These are phyloP conservation scores for Nomada fabriciana DNA, from an alignment of 2,888 invertebrate species.

Conservation along the genomic window DNA sequence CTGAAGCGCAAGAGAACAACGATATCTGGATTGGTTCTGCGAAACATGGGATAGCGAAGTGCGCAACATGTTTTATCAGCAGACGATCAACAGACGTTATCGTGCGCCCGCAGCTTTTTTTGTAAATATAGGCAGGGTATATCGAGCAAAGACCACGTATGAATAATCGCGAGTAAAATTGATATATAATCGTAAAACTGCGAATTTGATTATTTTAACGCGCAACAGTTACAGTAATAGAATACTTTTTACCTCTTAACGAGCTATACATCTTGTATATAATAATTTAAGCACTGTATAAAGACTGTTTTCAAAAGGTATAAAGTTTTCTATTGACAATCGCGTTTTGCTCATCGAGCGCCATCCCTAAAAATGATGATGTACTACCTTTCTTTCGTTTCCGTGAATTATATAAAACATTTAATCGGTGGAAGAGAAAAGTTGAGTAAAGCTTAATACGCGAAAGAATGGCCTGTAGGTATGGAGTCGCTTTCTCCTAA, in stretches of 20 bases:
- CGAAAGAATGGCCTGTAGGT: no score
- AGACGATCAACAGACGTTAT: background rate
- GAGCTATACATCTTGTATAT: slow-evolving; percentile 79
- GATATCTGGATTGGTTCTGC: slow-evolving; percentile 33
- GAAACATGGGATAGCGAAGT: background rate
- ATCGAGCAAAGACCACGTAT: slow-evolving; percentile 74
- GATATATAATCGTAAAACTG: slow-evolving; percentile 54
- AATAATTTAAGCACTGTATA: slow-evolving; percentile 83
- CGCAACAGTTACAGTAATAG: slow-evolving; percentile 54
- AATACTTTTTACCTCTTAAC: slow-evolving; percentile 78
- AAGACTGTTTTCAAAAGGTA: slow-evolving; percentile 80
- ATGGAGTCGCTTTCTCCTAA: no score
- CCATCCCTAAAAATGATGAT: background rate
- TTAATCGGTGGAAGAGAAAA: slow-evolving; percentile 1
- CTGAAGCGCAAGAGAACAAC: slow-evolving; percentile 26
- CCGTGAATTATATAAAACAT: background rate
- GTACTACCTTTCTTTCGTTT: background rate
- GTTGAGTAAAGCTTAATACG: background rate
- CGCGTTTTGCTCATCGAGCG: slow-evolving; percentile 44
- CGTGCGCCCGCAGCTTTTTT: slow-evolving; percentile 50
- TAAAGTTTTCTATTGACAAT: slow-evolving; percentile 58
- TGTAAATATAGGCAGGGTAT: slow-evolving; percentile 83
- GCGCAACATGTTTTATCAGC: slow-evolving; percentile 10
- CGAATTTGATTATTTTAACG: slow-evolving; percentile 52
- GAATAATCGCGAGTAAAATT: slow-evolving; percentile 53